Conservation (phyloP, 2,888 invertebrate species). For the Microctonus brassicae region DNA sequence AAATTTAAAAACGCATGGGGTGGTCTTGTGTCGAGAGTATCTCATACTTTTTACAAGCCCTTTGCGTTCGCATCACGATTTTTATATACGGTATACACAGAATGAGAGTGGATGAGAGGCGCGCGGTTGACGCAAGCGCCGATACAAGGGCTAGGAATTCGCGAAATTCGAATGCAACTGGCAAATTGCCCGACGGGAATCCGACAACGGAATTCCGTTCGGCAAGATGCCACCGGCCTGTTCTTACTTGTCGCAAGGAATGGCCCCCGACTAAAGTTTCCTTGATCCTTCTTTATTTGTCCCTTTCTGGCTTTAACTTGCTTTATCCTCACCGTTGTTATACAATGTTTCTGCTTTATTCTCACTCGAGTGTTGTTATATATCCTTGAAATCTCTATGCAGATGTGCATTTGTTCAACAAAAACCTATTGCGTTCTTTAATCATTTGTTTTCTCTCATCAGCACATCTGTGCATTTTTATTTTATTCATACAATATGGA, state of each 20-base stretch:
- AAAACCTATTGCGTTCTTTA: neutral
- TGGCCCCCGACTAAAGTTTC: constrained; percentile 48
- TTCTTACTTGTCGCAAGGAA: constrained; percentile 63
- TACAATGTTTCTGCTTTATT: neutral
- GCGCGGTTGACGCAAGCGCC: constrained; percentile 51
- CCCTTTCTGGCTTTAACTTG: constrained; percentile 30
- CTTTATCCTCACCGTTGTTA: neutral
- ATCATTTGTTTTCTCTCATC: neutral
- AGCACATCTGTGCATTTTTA: neutral
- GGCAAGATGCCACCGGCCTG: constrained; percentile 62
- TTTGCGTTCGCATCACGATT: neutral
- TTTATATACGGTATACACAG: constrained; percentile 44
- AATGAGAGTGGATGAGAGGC: constrained; percentile 21
- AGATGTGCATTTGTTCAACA: neutral
- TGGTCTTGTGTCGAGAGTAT: constrained; percentile 53
- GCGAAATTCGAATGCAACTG: constrained; percentile 63
- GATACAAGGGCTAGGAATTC: constrained; percentile 64
- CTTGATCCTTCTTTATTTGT: constrained; percentile 49
- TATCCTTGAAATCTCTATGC: neutral
- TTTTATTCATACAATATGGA: neutral
- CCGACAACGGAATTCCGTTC: constrained; percentile 60
- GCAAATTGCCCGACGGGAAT: constrained; percentile 64
- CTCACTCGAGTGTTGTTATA: neutral
- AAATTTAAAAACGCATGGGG: constrained; percentile 48
- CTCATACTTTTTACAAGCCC: constrained; percentile 53